Base-by-base conservation (phyloP, 2,113 vertebrate genomes). In the Lycocorax pyrrhopterus region DNA sequence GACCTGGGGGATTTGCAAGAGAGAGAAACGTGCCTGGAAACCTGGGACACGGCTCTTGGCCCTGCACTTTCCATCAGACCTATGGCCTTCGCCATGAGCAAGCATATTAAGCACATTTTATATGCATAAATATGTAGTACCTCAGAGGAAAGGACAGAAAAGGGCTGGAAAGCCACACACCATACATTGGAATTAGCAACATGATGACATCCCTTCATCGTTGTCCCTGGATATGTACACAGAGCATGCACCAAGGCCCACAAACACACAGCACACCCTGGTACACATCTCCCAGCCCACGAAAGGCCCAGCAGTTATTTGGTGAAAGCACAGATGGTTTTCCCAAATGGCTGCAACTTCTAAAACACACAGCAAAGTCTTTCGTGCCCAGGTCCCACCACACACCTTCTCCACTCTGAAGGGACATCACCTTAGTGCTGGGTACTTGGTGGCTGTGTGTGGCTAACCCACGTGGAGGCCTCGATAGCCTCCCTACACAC, bases 391-490 rank as follows among this genome's bases (percentile, higher is more conserved):
- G 27, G 25, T 46, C 32, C 67, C 44, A 39, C 9, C 53, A 21
- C 10, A 66, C 23, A 69, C 15, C 16, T 55, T 52, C 39, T 41
- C 59, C n/a, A 64, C 32, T 6, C 32, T 68, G 47, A 76, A 58
- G 29, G 26, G 32, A 46, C 13, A 22, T n/a, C 21, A 5, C 13
- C 37, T 43, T 22, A 32, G 26, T n/a, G n/a, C n/a, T n/a, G n/a
- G n/a, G n/a, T n/a, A n/a, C n/a, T n/a, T n/a, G n/a, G n/a, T n/a
- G n/a, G n/a, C n/a, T n/a, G n/a, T n/a, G n/a, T n/a, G n/a, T n/a
- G n/a, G n/a, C n/a, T n/a, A n/a, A 71, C 16, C 13, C 23, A 29
- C 7, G 8, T 0, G 3, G 21, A 73, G 21, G 5, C 12, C 59
- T 22, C 46, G n/a, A 4, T 0, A 46, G 13, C 12, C 32, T 39